Evolutionary conservation across 2,113 vertebrate species (phyloP).

Genomic region (Motacilla tschutschensis): DNA sequence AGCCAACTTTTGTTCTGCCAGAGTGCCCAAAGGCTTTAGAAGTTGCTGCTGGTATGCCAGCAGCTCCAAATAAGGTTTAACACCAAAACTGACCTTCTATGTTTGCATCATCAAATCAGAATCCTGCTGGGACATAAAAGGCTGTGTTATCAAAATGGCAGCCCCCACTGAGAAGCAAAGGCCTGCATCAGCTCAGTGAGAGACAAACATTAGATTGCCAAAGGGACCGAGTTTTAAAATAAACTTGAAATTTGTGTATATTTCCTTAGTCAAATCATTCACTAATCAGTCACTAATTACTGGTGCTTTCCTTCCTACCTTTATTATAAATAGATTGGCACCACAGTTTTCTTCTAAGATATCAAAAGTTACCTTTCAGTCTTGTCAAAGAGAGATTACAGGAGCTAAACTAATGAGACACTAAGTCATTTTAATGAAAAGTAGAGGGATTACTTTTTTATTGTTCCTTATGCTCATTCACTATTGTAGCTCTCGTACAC

Average conservation of each 20-base stretch:
- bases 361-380: neutral
- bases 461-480: neutral
- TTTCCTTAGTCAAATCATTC: neutral
- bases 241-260: neutral
- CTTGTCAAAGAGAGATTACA: neutral
- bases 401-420: neutral
- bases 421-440: slow-evolving; percentile 1
- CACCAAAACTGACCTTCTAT: neutral
- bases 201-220: neutral
- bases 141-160: neutral
- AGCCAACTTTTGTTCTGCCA: neutral
- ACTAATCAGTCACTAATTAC: neutral
- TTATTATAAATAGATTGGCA: neutral
- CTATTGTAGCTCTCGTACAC: neutral
- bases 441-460: neutral
- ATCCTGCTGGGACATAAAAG: neutral
- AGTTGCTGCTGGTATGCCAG: neutral
- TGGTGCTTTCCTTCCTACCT: neutral
- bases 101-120: slow-evolving; percentile 9
- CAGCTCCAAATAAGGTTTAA: neutral
- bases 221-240: neutral
- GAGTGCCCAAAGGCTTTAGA: neutral
- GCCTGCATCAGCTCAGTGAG: neutral
- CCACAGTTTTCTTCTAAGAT: neutral
- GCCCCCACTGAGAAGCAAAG: neutral